Base-by-base conservation (phyloP, 1,140 invertebrate genomes). In the Brachionus manjavacas region DNA sequence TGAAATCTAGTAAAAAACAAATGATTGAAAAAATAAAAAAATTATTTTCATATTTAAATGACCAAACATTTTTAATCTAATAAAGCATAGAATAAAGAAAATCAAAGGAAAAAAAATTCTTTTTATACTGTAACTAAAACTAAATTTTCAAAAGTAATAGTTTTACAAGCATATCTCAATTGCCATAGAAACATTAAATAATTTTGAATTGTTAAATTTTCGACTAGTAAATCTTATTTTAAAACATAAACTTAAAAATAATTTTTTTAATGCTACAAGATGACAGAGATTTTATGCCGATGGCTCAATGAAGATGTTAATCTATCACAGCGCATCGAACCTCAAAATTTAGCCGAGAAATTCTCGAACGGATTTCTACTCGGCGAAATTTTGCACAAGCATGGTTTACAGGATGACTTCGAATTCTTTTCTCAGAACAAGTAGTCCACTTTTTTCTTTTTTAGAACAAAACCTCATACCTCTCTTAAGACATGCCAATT, bases 391-490 rank as follows among this genome's bases (percentile, higher is more conserved):
- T 72, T 90, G 6, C 46, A 88, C 60, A 89, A 89, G 84, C 88
- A 89, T 87, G 87, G 88, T 49, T 85, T 90, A 43, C 89, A 90
- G 83, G 87, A 89, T 88, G 89, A 90, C 85, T 90, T 90, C 86
- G 88, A 89, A 83, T 86, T 88, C 68, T 90, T 90, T 86, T 89
- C 89, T 16, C 88, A 88, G 80, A 88, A 85, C 86, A 89, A 86
- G 89, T 90, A 87, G 87, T 85, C 86, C 14, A 9, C 14, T 35
- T 35, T 31, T n/a, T 12, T 68, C 16, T 9, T 41, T 72, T 2
- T 2, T 28, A 70, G 49, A 81, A 35, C 23, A 60, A 16, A 28
- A 7, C 1, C 8, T 11, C 28, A 66, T 83, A 28, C 20, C 11
- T 70, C 16, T 84, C 14, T 76, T 52, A 83, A 90, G 89, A 68